Evolutionary conservation across 2,797 vertebrate species (phyloP).

Genomic region (Lindbergichthys nudifrons): DNA sequence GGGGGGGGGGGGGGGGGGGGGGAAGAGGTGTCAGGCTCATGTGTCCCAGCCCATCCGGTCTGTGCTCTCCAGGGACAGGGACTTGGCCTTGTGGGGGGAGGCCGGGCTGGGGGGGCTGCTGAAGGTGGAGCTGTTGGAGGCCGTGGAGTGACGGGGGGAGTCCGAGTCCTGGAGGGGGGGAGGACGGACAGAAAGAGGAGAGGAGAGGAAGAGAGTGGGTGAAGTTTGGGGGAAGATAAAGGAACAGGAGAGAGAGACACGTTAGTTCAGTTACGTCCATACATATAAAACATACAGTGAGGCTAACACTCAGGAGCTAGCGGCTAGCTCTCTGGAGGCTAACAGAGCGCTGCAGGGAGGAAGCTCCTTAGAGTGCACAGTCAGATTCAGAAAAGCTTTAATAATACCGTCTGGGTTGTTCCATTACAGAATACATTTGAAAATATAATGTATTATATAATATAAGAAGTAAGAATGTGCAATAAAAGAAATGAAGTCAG

Average conservation of each 20-base stretch:
- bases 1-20: conserved; percentile 7
- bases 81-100: conserved; percentile 97
- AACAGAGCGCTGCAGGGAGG: too few species aligned
- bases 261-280: neutral
- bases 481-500: too few species aligned
- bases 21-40: conserved; percentile 79
- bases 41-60: conserved; percentile 96
- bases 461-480: too few species aligned
- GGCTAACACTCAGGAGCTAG: neutral
- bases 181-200: neutral
- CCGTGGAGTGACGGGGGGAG: conserved; percentile 96
- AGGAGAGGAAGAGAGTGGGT: too few species aligned
- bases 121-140: conserved; percentile 99
- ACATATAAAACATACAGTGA: neutral
- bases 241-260: neutral
- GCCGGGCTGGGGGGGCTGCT: conserved; percentile 97
- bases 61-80: conserved; percentile 96
- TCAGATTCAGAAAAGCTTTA: too few species aligned
- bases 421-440: too few species aligned
- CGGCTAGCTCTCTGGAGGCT: neutral
- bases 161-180: conserved; percentile 91
- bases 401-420: too few species aligned
- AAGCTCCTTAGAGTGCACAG: too few species aligned
- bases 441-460: too few species aligned
- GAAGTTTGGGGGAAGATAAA: neutral